Conservation (phyloP, 2,797 vertebrate species). For the Telmatherina bonti region DNA sequence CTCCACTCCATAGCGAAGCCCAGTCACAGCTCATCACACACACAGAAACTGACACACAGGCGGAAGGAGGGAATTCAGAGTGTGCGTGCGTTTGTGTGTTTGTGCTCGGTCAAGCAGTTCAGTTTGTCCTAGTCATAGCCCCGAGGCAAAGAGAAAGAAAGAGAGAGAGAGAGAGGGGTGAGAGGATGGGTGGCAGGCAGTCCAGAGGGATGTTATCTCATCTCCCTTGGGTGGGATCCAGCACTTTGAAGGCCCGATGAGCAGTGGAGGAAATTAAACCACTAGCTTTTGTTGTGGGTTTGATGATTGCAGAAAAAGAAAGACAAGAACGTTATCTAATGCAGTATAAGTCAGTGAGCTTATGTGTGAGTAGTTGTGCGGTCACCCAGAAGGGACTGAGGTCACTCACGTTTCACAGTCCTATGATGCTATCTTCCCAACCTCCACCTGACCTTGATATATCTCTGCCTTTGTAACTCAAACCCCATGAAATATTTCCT, state of each 20-base stretch:
- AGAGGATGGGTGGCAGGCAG: constrained; percentile 64
- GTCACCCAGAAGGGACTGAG: constrained; percentile 36
- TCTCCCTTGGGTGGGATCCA: constrained; percentile 75
- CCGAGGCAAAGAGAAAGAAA: constrained; percentile 38
- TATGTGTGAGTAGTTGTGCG: constrained; percentile 25
- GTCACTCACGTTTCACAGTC: constrained; percentile 55
- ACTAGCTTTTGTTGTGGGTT: constrained; percentile 72
- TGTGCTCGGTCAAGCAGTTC: constrained; percentile 68
- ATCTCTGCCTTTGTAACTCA: constrained; percentile 69
- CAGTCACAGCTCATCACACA: constrained; percentile 73
- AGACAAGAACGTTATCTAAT: constrained; percentile 39
- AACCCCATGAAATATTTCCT: constrained; percentile 59
- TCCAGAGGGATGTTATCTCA: constrained; percentile 75
- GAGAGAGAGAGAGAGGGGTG: constrained; percentile 29
- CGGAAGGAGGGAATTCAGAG: constrained; percentile 56
- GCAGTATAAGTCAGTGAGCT: constrained; percentile 45
- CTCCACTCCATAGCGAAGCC: constrained; percentile 38
- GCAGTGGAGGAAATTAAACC: constrained; percentile 77
- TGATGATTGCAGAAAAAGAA: constrained; percentile 53
- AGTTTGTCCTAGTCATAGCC: constrained; percentile 65
- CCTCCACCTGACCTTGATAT: constrained; percentile 72
- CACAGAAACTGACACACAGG: constrained; percentile 56
- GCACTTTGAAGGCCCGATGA: constrained; percentile 61
- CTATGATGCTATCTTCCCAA: constrained; percentile 70
- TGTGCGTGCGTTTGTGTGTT: constrained; percentile 43